phyloP scores from a whole-genome alignment of 2,797 vertebrate genomes.

The Hipposideros larvatus region DNA sequence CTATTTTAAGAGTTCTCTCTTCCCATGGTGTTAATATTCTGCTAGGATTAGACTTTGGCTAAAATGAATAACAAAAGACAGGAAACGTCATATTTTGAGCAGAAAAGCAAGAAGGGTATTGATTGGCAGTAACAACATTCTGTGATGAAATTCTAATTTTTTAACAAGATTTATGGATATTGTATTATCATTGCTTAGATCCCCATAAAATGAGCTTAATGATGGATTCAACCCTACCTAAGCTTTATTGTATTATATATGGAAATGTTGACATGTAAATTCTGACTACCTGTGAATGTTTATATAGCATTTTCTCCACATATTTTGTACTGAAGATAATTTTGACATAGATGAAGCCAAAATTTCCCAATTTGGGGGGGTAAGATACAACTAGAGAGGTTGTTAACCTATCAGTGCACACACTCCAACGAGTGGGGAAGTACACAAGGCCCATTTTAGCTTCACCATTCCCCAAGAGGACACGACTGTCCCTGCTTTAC shows the following conservation, averaged over 20 bases:
- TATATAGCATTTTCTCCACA: not conserved
- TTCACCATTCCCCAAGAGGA: not conserved
- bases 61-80: not conserved
- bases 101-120: not conserved
- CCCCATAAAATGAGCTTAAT: not conserved
- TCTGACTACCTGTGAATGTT: not conserved
- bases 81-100: not conserved
- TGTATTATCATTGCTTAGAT: not conserved
- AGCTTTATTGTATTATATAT: slow-evolving; percentile 1
- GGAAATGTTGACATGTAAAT: not conserved
- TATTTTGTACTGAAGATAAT: slow-evolving; percentile 6
- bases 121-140: not conserved
- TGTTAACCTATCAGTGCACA: not conserved
- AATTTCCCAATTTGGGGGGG: not conserved
- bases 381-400: not conserved
- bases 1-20: not conserved
- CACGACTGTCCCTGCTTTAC: not conserved
- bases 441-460: not conserved
- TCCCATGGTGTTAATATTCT: slow-evolving; percentile 3
- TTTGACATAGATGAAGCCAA: not conserved
- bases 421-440: not conserved
- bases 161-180: not conserved
- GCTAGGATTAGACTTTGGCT: slow-evolving; percentile 5
- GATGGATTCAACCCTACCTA: not conserved
- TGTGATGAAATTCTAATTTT: not conserved